Evolutionary conservation across 2,888 invertebrate genomes (phyloP), one percentile per base, ranked within the genome.

Genomic region (Nasonovia ribisnigri): DNA sequence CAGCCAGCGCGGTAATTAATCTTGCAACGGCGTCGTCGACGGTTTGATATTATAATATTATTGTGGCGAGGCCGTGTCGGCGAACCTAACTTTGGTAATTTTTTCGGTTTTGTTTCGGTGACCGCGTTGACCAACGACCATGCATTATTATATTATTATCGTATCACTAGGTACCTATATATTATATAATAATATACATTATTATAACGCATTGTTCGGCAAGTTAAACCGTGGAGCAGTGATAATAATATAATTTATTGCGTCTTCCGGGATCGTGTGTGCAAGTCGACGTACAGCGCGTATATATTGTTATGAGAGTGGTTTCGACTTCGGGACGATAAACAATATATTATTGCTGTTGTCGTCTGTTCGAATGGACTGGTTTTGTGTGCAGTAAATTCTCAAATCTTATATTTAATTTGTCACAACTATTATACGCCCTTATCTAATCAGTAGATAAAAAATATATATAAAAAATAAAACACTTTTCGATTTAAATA

Each of bases 1-100:
- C 20, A 20, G 87, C 67, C 67, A 67, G 77, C 88, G 16, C 43
- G 10, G 67, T 93, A 86, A 90, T 93, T 90, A 90, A 93, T 93
- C 93, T 93, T 87, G n/a, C 20, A 20, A 2, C 26, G 29, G 57
- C 57, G 57, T 8, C 16, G 6, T 48, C 46, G 36, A 42, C 36
- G 5, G 20, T 36, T 24, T 26, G 26, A 20, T 36, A 77, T 36
- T 20, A 77, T 16, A 36, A 6, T 36, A 77, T 77, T 77, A 67
- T 42, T 36, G 77, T 77, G 77, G 36, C 43, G 29, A n/a, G 29
- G 60, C 4, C 43, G 51, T 42, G 77, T 77, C 84, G 42, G 90
- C 29, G 42, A 29, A 16, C 29, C 11, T 4, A n/a, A 87, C 48
- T n/a, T 48, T 4, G 6, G 36, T 88, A 29, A 1, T 16, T 36